Evolutionary conservation across 2,888 invertebrate genomes (phyloP).

Genomic region (Megalurothrips usitatus): DNA sequence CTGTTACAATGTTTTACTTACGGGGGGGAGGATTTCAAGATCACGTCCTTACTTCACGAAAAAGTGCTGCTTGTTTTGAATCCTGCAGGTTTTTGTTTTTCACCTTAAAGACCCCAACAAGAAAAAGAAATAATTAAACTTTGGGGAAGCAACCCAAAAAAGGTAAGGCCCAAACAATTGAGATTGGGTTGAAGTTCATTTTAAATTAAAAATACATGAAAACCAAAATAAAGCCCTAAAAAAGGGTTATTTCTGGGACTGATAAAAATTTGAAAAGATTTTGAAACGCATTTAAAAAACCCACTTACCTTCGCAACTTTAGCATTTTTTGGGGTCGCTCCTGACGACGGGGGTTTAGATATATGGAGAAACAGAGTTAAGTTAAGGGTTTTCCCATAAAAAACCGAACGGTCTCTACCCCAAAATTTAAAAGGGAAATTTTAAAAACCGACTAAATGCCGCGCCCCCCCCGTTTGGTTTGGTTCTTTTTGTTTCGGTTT

Average conservation of each 20-base stretch:
- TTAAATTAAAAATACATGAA: neutral
- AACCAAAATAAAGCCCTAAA: neutral
- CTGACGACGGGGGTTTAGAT: conserved; percentile 37
- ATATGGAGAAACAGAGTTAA: neutral
- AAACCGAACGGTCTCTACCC: no score
- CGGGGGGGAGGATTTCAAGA: conserved; percentile 90
- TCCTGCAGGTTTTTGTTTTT: conserved; percentile 97
- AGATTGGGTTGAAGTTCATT: no score
- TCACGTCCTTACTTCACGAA: conserved; percentile 98
- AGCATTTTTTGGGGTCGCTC: conserved; percentile 83
- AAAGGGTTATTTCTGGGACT: neutral
- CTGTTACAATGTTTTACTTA: conserved; percentile 43
- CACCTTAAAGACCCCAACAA: conserved; percentile 65
- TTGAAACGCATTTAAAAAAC: conserved; percentile 26
- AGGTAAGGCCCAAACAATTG: no score
- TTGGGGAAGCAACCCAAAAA: neutral
- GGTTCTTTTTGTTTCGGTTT: no score
- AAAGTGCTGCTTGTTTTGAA: conserved; percentile 98
- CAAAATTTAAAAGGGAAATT: no score
- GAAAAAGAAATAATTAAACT: conserved; percentile 28
- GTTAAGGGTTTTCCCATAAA: no score
- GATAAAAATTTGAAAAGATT: neutral
- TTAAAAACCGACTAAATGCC: no score
- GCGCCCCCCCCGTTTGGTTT: no score
- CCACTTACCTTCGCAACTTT: conserved; percentile 87